Conservation (phyloP, 2,113 vertebrate species). For the Ammodytes marinus region DNA sequence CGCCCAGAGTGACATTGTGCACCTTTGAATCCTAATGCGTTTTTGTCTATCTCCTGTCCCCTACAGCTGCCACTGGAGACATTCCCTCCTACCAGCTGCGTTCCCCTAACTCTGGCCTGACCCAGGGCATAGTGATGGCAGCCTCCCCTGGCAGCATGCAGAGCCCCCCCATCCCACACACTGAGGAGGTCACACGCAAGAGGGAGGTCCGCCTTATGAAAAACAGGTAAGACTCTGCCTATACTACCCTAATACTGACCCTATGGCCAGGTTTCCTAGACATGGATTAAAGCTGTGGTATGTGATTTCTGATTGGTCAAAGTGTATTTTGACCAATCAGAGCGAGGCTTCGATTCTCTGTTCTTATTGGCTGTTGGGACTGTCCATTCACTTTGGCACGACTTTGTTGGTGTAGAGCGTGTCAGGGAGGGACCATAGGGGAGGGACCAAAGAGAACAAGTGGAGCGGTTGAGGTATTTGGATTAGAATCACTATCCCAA, state of each 20-base stretch:
- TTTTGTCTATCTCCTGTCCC: not conserved
- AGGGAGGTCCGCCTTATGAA: slow-evolving; percentile 96
- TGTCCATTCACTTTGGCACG: too few relatives aligned
- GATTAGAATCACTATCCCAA: too few relatives aligned
- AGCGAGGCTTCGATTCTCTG: too few relatives aligned
- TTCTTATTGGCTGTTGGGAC: too few relatives aligned
- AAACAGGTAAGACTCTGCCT: slow-evolving; percentile 86
- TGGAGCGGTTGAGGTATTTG: too few relatives aligned
- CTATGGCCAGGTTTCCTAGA: not conserved
- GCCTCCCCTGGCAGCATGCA: slow-evolving; percentile 90
- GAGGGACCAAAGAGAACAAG: too few relatives aligned
- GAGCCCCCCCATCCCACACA: slow-evolving; percentile 87
- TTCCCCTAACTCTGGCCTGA: slow-evolving; percentile 89
- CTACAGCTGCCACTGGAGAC: slow-evolving; percentile 92
- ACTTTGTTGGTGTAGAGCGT: too few relatives aligned
- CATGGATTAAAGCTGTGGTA: not conserved
- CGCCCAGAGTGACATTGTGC: not conserved
- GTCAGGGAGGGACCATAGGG: too few relatives aligned
- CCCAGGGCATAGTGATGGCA: slow-evolving; percentile 93
- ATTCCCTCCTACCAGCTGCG: slow-evolving; percentile 95
- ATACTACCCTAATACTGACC: too few relatives aligned
- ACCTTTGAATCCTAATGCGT: not conserved
- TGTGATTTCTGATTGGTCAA: too few relatives aligned
- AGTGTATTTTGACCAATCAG: too few relatives aligned
- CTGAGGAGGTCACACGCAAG: slow-evolving; percentile 95